phyloP scores from a whole-genome alignment of 2,113 vertebrate genomes.

The Poeciliopsis retropinna region DNA sequence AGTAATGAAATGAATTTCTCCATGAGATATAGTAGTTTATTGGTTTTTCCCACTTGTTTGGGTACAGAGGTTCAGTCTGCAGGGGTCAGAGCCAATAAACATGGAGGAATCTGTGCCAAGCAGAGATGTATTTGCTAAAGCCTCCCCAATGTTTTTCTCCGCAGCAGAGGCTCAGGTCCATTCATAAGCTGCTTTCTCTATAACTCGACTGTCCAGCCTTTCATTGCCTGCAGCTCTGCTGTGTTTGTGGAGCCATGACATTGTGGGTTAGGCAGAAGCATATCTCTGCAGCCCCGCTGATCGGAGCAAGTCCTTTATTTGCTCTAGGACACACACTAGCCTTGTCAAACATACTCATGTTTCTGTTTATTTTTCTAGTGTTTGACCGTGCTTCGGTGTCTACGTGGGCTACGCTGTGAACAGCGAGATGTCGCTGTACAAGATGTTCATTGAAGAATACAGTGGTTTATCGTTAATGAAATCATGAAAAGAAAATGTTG shows the following conservation, averaged over 20 bases:
- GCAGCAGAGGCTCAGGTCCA: constrained; percentile 23
- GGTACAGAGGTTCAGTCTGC: constrained; percentile 38
- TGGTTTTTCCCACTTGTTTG: constrained; percentile 57
- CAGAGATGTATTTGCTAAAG: constrained; percentile 55
- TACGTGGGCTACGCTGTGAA: constrained; percentile 25
- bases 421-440: constrained; percentile 45
- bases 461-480: background rate
- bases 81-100: constrained; percentile 67
- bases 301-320: constrained; percentile 66
- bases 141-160: constrained; percentile 39
- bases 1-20: constrained; percentile 35
- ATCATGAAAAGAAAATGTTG: background rate
- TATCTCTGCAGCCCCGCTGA: constrained; percentile 64
- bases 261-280: constrained; percentile 63
- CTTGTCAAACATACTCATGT: constrained; percentile 57
- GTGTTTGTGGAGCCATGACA: constrained; percentile 75
- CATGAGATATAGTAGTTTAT: constrained; percentile 52
- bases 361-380: constrained; percentile 64
- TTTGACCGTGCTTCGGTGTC: constrained; percentile 31
- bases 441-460: constrained; percentile 11
- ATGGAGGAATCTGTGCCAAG: constrained; percentile 37
- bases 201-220: constrained; percentile 41
- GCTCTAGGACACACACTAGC: constrained; percentile 56
- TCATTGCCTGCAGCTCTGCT: constrained; percentile 63
- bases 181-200: constrained; percentile 29